phyloP scores from a whole-genome alignment of 2,113 vertebrate species.

The Erinaceus europaeus region DNA sequence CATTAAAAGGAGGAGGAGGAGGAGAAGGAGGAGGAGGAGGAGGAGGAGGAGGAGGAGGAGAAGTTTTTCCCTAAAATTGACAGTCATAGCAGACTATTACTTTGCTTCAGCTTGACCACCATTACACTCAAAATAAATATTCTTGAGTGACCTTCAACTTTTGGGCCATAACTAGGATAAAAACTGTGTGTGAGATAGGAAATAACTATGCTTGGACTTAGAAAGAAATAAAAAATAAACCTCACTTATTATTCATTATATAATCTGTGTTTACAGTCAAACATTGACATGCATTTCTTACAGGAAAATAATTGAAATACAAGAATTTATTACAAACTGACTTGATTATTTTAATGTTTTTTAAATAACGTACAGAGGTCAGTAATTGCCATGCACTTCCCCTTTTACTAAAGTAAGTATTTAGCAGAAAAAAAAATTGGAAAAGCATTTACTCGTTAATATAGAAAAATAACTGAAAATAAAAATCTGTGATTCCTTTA shows the following conservation, averaged over 20 bases:
- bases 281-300: neutral
- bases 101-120: conserved; percentile 5
- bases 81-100: neutral
- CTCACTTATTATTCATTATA: too few relatives aligned
- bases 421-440: neutral
- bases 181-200: neutral
- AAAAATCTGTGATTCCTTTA: neutral
- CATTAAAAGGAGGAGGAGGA: neutral
- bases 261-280: neutral
- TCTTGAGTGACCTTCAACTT: neutral
- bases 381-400: neutral
- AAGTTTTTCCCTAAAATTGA: too few relatives aligned
- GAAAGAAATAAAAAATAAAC: neutral
- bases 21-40: neutral
- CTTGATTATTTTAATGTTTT: conserved; percentile 11
- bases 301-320: neutral
- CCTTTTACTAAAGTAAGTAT: conserved; percentile 18
- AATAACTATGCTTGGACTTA: neutral
- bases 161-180: neutral
- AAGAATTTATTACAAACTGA: neutral
- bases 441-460: conserved; percentile 22
- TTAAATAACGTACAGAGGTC: neutral
- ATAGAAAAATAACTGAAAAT: conserved; percentile 36
- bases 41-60: neutral
- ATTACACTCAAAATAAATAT: conserved; percentile 32